A percentile compares a stretch with the other conserved stretches of the same genome.
Conservation (phyloP, 2,888 invertebrate genomes). For the Brachycybe producta region DNA sequence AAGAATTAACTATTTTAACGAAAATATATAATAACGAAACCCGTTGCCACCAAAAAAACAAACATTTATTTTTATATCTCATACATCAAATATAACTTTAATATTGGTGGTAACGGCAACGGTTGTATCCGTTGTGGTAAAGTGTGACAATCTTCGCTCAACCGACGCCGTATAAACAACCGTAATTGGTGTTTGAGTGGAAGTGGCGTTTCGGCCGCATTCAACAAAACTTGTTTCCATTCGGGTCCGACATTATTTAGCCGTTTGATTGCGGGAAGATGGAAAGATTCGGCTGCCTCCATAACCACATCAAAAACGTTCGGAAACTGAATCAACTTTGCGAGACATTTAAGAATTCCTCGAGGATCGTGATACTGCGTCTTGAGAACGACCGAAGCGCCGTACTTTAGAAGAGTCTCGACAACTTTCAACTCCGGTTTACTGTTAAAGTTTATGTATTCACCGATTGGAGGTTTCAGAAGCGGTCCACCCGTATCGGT, state of each 20-base stretch:
- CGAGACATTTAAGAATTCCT: conserved; percentile 64
- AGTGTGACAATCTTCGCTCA: conserved; percentile 37
- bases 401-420: conserved; percentile 54
- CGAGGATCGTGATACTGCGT: conserved; percentile 71
- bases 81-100: conserved; percentile 55
- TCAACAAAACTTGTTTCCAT: conserved; percentile 51
- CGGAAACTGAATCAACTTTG: conserved; percentile 44
- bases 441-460: conserved; percentile 64
- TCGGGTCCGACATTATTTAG: conserved; percentile 50
- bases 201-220: conserved; percentile 52
- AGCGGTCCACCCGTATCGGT: conserved; percentile 55
- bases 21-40: background rate
- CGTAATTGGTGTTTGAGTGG: conserved; percentile 52
- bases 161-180: conserved; percentile 43
- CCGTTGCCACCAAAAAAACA: no score
- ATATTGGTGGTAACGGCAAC: conserved; percentile 49
- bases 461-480: conserved; percentile 63
- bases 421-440: conserved; percentile 53
- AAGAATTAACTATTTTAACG: no score
- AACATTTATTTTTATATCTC: no score
- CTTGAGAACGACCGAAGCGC: conserved; percentile 66
- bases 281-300: conserved; percentile 62
- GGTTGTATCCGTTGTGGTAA: conserved; percentile 44
- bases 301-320: conserved; percentile 47
- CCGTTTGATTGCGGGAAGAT: conserved; percentile 62